phyloP scores from a whole-genome alignment of 2,888 invertebrate species.

The Busseola fusca region DNA sequence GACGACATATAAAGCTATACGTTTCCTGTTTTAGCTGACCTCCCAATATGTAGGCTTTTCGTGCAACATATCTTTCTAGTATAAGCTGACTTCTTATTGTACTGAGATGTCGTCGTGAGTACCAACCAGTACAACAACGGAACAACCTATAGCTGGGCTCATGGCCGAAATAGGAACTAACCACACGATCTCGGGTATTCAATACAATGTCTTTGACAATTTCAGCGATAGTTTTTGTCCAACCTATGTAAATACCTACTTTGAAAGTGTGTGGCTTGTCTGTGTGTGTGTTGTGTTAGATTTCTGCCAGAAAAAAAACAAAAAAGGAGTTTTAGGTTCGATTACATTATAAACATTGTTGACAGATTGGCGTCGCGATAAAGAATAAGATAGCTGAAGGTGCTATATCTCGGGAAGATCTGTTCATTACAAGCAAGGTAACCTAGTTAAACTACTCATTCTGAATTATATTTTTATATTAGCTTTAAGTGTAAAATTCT shows the following conservation, averaged over 20 bases:
- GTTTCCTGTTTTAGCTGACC: not conserved
- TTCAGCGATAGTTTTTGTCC: not conserved
- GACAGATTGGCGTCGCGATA: slow-evolving; percentile 81
- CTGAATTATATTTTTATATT: not conserved
- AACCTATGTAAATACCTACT: not conserved
- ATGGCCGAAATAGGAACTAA: not conserved
- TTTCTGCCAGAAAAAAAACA: not conserved
- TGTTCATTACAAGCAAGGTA: slow-evolving; percentile 89
- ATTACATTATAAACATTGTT: not conserved
- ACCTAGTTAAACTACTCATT: not conserved
- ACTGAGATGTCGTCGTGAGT: too few species aligned
- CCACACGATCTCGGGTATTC: not conserved
- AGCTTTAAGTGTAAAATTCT: not conserved
- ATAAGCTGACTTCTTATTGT: too few species aligned
- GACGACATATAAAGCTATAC: not conserved
- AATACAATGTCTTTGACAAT: not conserved
- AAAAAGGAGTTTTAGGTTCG: not conserved
- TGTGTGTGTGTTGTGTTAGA: too few species aligned
- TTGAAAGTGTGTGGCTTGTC: too few species aligned
- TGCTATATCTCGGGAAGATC: slow-evolving; percentile 84
- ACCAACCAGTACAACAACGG: not conserved
- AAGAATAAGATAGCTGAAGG: slow-evolving; percentile 84
- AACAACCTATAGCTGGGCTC: not conserved
- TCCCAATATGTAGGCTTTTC: not conserved
- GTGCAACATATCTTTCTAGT: too few species aligned